Conservation (phyloP, 2,113 vertebrate genomes). For the Candoia aspera region DNA sequence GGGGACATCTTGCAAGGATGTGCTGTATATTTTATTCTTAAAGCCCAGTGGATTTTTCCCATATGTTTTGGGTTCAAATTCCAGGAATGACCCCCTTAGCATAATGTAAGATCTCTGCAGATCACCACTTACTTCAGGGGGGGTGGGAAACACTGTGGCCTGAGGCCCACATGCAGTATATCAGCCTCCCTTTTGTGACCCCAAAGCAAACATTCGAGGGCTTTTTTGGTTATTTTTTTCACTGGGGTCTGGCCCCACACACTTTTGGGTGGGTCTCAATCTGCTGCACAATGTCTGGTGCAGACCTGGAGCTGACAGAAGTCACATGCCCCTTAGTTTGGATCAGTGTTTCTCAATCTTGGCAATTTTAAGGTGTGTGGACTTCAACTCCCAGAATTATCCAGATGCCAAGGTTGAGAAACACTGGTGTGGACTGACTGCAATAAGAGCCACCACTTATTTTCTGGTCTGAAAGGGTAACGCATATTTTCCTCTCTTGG, state of each 20-base stretch:
- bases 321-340: neutral
- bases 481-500: neutral
- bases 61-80: neutral
- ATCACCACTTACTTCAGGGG: neutral
- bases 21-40: neutral
- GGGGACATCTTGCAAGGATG: neutral
- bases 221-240: neutral
- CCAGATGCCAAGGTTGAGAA: neutral
- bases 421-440: neutral
- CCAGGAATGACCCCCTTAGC: neutral
- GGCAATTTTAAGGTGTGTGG: neutral
- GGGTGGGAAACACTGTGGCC: neutral
- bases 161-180: neutral
- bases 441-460: neutral
- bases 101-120: neutral
- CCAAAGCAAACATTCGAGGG: neutral
- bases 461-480: neutral
- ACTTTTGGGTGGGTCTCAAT: neutral
- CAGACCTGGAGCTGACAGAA: neutral
- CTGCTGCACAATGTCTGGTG: neutral
- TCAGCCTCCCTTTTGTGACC: neutral
- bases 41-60: neutral
- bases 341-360: neutral
- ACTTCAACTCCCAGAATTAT: neutral
- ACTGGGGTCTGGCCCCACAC: neutral